Evolutionary conservation across 2,888 invertebrate genomes (phyloP).

Genomic region (Ganaspis brasiliensis): DNA sequence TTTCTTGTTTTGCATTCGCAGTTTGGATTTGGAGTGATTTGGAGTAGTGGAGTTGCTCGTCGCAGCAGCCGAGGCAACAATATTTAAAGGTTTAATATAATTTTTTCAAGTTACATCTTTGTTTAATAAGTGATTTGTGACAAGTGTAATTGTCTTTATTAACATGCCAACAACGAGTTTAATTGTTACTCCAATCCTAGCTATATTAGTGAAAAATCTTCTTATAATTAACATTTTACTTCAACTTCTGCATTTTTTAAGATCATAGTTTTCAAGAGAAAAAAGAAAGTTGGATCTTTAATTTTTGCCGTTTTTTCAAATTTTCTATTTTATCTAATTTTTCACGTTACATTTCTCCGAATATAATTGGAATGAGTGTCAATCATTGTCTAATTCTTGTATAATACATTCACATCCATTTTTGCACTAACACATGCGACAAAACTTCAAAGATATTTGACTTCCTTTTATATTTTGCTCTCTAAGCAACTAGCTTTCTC

Average conservation of each 20-base stretch:
- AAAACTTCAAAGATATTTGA: not conserved
- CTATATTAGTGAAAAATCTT: not conserved
- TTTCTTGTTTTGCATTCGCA: not conserved
- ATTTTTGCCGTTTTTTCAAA: not conserved
- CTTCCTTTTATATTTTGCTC: conserved; percentile 8
- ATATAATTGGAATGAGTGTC: conserved; percentile 1
- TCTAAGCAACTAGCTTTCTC: conserved; percentile 7
- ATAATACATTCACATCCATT: not conserved
- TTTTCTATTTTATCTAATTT: too few species aligned
- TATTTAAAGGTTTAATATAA: conserved; percentile 11
- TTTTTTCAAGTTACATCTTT: not conserved
- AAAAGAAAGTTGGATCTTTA: not conserved
- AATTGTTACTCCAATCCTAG: not conserved
- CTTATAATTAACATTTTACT: not conserved
- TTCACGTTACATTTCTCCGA: not conserved
- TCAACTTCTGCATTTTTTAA: not conserved
- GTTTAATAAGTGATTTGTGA: conserved; percentile 9
- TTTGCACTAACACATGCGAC: conserved; percentile 21
- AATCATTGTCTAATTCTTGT: not conserved
- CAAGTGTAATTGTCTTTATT: not conserved
- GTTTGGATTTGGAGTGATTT: not conserved
- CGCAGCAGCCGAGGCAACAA: not conserved
- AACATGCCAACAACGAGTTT: not conserved
- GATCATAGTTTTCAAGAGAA: not conserved
- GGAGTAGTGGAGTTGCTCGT: not conserved